Base-by-base conservation (phyloP, 1,140 invertebrate species). In the Reticulitermes speratus region DNA sequence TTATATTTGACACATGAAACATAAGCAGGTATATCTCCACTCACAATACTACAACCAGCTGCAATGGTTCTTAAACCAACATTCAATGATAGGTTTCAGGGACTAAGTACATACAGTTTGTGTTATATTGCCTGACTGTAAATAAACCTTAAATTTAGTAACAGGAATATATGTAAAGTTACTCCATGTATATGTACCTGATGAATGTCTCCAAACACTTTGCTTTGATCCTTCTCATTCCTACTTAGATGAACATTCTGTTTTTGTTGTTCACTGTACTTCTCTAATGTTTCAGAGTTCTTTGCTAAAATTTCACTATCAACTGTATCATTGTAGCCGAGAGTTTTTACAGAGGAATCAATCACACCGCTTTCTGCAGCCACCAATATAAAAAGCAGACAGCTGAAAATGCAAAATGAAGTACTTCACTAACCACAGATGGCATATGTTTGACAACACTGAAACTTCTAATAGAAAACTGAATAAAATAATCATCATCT, bases 321-420 rank as follows among this genome's bases (percentile, higher is more conserved):
- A 45, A 84, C 25, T 48, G 83, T 52, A 52, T 45, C 52, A 84
- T 84, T 84, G 45, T 84, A 9, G 19, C 12, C 12, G 3, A 83
- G n/a, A n/a, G 23, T 55, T 45, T 38, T 84, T 25, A 84, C 83
- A 59, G 83, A 55, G 55, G 30, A 84, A 52, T 48, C 83, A 84
- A 16, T 30, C n/a, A 75, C 65, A 75, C 65, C 65, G 7, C 65
- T 30, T 75, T 75, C 65, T 75, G 65, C n/a, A n/a, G 65, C 65
- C 25, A 75, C 65, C 65, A 75, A 30, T 75, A 75, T 75, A 75
- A 75, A 75, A 0, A 75, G n/a, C 25, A 75, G 65, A 75, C 65
- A 75, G n/a, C 65, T 75, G n/a, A 75, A 75, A 75, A 75, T 75
- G n/a, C 65, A 30, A 75, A 30, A 75, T 30, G 6, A 75, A 75